phyloP scores from a whole-genome alignment of 2,113 vertebrate species.

The Pipa parva region DNA sequence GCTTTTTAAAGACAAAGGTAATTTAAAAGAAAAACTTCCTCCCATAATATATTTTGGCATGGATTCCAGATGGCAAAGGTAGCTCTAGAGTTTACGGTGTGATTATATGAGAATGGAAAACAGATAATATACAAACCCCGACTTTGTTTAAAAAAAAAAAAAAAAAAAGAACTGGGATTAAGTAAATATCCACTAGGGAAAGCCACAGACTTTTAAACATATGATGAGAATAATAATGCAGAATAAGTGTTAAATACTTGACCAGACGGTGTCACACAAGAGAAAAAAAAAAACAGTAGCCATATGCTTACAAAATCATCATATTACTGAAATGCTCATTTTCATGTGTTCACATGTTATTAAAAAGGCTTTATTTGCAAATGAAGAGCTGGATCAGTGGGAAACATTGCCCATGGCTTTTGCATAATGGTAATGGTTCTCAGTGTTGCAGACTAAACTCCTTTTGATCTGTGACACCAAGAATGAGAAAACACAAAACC shows the following conservation, averaged over 20 bases:
- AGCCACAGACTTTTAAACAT: no score
- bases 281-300: background rate
- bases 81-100: no score
- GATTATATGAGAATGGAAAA: no score
- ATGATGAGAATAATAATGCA: background rate
- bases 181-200: no score
- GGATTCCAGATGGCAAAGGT: no score
- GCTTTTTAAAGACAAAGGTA: no score
- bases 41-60: no score
- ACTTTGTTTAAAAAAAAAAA: no score
- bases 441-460: background rate
- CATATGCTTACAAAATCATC: conserved; percentile 7
- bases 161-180: no score
- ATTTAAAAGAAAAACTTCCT: no score
- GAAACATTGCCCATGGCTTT: background rate
- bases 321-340: background rate
- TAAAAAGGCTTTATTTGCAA: conserved; percentile 13
- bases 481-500: background rate
- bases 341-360: background rate
- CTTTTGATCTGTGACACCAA: conserved; percentile 15
- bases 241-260: background rate
- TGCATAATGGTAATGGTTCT: background rate
- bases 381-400: background rate
- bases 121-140: no score
- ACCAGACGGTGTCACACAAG: background rate